Evolutionary conservation across 2,888 invertebrate genomes (phyloP), one percentile per base, ranked within the genome.

Genomic region (Ethmia dodecea): DNA sequence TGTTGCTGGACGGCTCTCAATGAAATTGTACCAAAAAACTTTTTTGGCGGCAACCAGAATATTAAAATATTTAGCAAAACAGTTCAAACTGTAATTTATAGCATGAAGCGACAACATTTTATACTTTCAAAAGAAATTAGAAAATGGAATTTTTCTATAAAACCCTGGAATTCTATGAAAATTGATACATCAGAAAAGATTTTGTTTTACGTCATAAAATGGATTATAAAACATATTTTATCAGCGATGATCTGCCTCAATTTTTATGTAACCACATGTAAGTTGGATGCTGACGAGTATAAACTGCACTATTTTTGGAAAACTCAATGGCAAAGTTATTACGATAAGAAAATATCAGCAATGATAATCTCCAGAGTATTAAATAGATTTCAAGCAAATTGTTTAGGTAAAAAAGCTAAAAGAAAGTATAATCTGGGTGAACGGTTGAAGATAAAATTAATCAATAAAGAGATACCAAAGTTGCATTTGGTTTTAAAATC

Each of bases 201-300:
- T 43, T 42, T 84, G 11, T 44, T 42, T 28, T 47, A 47, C 28
- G 52, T 70, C 28, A 12, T 77, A 8, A 3, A 49, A 26, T 84
- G 81, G 80, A 58, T 84, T 35, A 42, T 74, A 1, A 69, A 66
- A 53, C 51, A 67, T 47, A 40, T 84, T 13, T 43, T 86, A 6
- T 63, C 79, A 24, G 52, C 77, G n/a, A 71, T 86, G 27, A 67
- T 87, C 40, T 59, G 59, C 14, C 51, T 86, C 12, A 80, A 77
- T 42, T 86, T 81, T 54, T 76, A 80, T 61, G 77, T 86, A 3
- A 81, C 86, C 11, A 74, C 77, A 27, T 73, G 75, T 30, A 83
- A 81, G 63, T 43, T 77, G 8, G 74, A 81, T 45, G 47, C 59
- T 1, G 73, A 86, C 57, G 80, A 86, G 52, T 71, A 80, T 43